Conservation (phyloP, 2,113 vertebrate genomes). For the Galemys pyrenaicus region DNA sequence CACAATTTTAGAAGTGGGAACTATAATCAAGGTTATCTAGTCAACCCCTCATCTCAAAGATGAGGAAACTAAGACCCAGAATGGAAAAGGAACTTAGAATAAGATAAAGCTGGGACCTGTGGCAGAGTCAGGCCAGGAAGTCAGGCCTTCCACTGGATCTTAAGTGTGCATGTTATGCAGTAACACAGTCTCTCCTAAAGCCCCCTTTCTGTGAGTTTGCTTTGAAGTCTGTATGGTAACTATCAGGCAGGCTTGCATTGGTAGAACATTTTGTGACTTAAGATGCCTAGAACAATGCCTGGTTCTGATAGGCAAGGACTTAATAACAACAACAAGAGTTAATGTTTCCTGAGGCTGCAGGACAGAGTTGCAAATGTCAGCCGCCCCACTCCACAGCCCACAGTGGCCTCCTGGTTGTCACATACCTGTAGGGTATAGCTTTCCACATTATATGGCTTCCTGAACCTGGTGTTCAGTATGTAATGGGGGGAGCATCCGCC, state of each 20-base stretch:
- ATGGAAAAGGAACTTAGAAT: background rate
- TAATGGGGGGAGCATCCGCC: conserved; percentile 92
- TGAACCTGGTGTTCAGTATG: conserved; percentile 89
- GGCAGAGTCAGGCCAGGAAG: background rate
- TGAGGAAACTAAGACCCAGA: background rate
- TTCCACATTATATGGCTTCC: conserved; percentile 95
- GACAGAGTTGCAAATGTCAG: too few species aligned
- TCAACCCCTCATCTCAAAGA: background rate
- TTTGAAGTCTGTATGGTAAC: background rate
- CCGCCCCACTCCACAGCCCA: background rate
- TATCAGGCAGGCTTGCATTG: too few species aligned
- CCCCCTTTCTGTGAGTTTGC: background rate
- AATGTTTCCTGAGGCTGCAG: background rate
- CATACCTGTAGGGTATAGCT: conserved; percentile 90
- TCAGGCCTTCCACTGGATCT: background rate
- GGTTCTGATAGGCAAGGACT: background rate
- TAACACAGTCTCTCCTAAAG: too few species aligned
- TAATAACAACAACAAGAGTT: background rate
- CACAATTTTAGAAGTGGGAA: background rate
- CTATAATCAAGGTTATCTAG: background rate
- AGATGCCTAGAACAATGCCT: background rate
- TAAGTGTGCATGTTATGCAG: rapidly evolving
- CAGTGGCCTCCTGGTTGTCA: background rate
- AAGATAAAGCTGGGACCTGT: background rate
- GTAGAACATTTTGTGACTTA: background rate